These are phyloP conservation scores for Coleophora deauratella DNA, from an alignment of 2,888 invertebrate genomes.

Conservation along the genomic window DNA sequence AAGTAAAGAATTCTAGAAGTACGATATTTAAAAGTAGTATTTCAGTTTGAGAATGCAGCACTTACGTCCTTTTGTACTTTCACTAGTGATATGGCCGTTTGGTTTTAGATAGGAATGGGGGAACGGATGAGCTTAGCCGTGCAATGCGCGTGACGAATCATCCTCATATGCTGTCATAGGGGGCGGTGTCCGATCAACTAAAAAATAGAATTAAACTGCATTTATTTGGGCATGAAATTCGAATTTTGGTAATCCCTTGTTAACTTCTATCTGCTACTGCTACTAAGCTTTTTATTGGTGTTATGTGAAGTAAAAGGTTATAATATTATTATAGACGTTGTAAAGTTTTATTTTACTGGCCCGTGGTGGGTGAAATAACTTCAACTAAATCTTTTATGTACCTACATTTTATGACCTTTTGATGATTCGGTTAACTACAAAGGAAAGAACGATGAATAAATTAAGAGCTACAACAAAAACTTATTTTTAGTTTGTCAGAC, in stretches of 20 bases:
- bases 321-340: neutral
- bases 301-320: neutral
- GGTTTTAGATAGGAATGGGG: slow-evolving; percentile 50
- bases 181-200: slow-evolving; percentile 45
- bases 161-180: slow-evolving; percentile 35
- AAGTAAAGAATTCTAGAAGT: too few relatives aligned
- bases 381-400: too few relatives aligned
- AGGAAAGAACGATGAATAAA: too few relatives aligned
- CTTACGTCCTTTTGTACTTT: too few relatives aligned
- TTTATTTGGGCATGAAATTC: slow-evolving; percentile 51
- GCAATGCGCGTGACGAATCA: slow-evolving; percentile 56
- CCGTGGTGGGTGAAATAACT: too few relatives aligned
- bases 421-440: too few relatives aligned
- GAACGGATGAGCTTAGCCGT: slow-evolving; percentile 21
- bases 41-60: too few relatives aligned
- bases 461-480: too few relatives aligned
- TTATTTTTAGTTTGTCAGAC: too few relatives aligned
- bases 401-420: too few relatives aligned
- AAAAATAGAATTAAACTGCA: slow-evolving; percentile 54
- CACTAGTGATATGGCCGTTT: slow-evolving; percentile 30
- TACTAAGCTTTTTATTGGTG: neutral
- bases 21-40: too few relatives aligned
- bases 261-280: slow-evolving; percentile 17
- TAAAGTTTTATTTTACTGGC: neutral
- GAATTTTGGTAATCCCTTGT: slow-evolving; percentile 50